Percentiles rank a stretch among this genome's conserved stretches.
phyloP scores from a whole-genome alignment of 2,797 vertebrate genomes.

The Microctenopoma stevenorrisi region DNA sequence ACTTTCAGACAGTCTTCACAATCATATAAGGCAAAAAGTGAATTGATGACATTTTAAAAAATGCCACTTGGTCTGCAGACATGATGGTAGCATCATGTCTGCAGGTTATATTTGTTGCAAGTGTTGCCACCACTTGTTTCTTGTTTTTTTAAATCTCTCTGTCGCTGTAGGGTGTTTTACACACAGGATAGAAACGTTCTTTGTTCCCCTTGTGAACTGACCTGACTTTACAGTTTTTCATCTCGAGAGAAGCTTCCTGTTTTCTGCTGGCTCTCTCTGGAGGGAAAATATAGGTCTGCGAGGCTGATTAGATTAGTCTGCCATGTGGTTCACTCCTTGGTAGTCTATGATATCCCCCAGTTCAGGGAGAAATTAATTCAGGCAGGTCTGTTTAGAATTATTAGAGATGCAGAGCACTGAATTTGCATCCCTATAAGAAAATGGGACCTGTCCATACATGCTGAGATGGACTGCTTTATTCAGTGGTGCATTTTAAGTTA shows the following conservation, averaged over 20 bases:
- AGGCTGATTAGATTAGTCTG: slow-evolving; percentile 70
- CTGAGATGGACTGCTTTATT: slow-evolving; percentile 1
- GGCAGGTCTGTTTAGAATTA: slow-evolving; percentile 26
- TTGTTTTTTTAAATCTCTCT: slow-evolving; percentile 24
- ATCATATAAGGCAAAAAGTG: neutral
- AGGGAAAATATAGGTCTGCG: slow-evolving; percentile 49
- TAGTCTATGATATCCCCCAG: slow-evolving; percentile 34
- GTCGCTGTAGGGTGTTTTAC: slow-evolving; percentile 17
- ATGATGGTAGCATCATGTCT: neutral
- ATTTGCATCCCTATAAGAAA: slow-evolving; percentile 11
- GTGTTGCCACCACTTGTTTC: neutral
- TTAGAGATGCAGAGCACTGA: slow-evolving; percentile 15
- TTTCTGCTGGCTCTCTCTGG: slow-evolving; percentile 28
- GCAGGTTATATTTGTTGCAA: neutral
- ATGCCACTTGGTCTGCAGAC: neutral
- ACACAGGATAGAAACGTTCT: slow-evolving; percentile 25
- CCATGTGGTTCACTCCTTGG: slow-evolving; percentile 63
- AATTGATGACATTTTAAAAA: slow-evolving; percentile 4
- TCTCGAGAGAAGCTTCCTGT: slow-evolving; percentile 65
- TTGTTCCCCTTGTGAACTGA: slow-evolving; percentile 47
- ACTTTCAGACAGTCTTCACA: neutral
- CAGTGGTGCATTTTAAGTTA: slow-evolving; percentile 10
- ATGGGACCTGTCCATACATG: slow-evolving; percentile 10
- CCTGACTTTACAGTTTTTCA: slow-evolving; percentile 33
- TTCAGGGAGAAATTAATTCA: slow-evolving; percentile 29